Percentiles rank a stretch among this genome's conserved stretches.
Conservation (phyloP, 2,113 vertebrate genomes). For the Motacilla tschutschensis region DNA sequence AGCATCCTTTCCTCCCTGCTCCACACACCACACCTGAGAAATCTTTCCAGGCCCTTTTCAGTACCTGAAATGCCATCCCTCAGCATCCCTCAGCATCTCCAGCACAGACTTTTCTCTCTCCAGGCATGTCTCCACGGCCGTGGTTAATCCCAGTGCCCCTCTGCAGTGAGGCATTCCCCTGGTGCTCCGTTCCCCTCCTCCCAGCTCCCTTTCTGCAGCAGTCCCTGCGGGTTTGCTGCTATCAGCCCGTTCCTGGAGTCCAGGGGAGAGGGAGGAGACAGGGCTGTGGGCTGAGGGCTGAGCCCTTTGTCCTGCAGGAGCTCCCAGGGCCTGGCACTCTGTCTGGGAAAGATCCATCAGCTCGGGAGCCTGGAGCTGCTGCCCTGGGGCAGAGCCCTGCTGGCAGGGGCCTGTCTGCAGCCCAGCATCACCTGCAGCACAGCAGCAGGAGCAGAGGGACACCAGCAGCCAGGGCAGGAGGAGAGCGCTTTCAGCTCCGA, state of each 20-base stretch:
- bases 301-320: not conserved
- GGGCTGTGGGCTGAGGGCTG: not conserved
- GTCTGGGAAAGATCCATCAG: not conserved
- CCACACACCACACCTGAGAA: not conserved
- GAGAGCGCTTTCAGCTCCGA: not conserved
- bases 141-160: not conserved
- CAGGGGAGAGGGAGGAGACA: not conserved
- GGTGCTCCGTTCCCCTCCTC: not conserved
- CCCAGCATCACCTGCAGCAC: not conserved
- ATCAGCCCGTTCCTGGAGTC: not conserved
- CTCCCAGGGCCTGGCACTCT: not conserved
- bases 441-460: fast-evolving
- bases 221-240: not conserved
- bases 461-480: not conserved
- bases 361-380: not conserved
- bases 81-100: not conserved
- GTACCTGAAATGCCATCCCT: not conserved
- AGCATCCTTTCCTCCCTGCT: not conserved
- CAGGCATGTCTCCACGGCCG: fast-evolving
- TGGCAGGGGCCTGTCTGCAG: not conserved
- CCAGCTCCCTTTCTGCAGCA: not conserved
- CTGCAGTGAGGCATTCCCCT: not conserved
- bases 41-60: not conserved
- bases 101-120: not conserved
- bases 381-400: not conserved